Conservation (phyloP, 2,113 vertebrate genomes). For the Nycticebus coucang region DNA sequence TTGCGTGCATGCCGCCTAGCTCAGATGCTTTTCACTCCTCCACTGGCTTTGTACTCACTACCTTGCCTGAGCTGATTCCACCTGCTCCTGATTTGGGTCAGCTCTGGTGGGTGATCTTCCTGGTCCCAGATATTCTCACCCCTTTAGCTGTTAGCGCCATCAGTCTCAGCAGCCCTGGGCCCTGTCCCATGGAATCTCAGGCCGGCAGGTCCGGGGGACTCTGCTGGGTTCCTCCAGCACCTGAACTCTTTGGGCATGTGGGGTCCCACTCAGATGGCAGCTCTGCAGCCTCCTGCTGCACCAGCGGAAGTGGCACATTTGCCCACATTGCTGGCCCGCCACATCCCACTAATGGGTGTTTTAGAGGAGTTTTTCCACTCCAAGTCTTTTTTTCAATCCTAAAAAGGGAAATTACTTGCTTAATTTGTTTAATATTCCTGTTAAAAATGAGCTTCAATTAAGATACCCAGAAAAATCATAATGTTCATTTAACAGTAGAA, state of each 20-base stretch:
- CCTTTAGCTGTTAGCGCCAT: neutral
- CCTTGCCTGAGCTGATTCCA: too few species aligned
- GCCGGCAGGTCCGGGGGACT: neutral
- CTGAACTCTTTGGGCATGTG: neutral
- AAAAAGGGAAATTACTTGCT: conserved; percentile 83
- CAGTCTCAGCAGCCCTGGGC: neutral
- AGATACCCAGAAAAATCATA: conserved; percentile 82
- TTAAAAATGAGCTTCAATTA: conserved; percentile 84
- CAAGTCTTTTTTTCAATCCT: conserved; percentile 26
- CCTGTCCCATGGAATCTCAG: neutral
- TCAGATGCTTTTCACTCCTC: neutral
- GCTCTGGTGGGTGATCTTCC: neutral
- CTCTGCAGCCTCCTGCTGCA: neutral
- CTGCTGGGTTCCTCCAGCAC: neutral
- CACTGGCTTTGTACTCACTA: neutral
- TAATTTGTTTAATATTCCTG: conserved; percentile 86
- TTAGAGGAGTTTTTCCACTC: conserved; percentile 74
- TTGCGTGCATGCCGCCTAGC: neutral
- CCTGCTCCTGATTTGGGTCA: neutral
- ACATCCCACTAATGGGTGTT: conserved; percentile 74
- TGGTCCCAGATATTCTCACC: accelerated
- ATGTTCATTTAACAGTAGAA: conserved; percentile 84
- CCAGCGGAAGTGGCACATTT: neutral
- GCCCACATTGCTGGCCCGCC: neutral
- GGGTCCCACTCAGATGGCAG: neutral